These are phyloP conservation scores for Gobionotothen gibberifrons DNA, from an alignment of 2,797 vertebrate species.

Conservation along the genomic window DNA sequence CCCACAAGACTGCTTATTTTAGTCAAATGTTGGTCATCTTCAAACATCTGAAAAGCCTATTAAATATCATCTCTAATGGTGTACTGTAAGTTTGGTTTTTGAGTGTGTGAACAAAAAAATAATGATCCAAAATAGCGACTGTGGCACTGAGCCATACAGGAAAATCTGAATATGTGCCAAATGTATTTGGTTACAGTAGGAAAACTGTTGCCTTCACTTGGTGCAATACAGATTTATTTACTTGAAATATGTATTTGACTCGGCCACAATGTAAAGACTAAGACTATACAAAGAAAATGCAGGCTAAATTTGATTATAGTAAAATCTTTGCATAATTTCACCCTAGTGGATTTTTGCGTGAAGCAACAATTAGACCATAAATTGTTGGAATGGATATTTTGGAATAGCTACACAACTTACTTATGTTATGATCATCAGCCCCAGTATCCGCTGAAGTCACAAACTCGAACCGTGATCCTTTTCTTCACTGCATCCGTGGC, in stretches of 20 bases:
- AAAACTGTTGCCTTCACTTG: too few relatives aligned
- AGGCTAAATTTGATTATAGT: too few relatives aligned
- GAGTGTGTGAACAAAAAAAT: not conserved
- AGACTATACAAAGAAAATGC: too few relatives aligned
- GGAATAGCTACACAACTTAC: not conserved
- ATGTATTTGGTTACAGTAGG: not conserved
- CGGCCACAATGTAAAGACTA: too few relatives aligned
- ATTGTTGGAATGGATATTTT: not conserved
- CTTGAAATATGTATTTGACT: too few relatives aligned
- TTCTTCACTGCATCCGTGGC: slow-evolving; percentile 24
- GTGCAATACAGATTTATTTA: too few relatives aligned
- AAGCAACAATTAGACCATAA: not conserved
- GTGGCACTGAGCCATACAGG: too few relatives aligned
- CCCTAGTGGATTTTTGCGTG: not conserved
- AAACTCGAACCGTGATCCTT: not conserved
- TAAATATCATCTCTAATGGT: not conserved
- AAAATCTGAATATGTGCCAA: not conserved
- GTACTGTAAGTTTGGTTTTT: not conserved
- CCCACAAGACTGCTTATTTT: not conserved
- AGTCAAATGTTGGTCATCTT: not conserved
- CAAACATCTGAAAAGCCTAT: not conserved
- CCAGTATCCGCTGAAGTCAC: slow-evolving; percentile 14
- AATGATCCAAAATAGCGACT: not conserved
- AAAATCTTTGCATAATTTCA: not conserved
- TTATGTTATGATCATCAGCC: not conserved